These are phyloP conservation scores for Trachelipus rathkii DNA, from an alignment of 1,140 invertebrate species.

Conservation along the genomic window DNA sequence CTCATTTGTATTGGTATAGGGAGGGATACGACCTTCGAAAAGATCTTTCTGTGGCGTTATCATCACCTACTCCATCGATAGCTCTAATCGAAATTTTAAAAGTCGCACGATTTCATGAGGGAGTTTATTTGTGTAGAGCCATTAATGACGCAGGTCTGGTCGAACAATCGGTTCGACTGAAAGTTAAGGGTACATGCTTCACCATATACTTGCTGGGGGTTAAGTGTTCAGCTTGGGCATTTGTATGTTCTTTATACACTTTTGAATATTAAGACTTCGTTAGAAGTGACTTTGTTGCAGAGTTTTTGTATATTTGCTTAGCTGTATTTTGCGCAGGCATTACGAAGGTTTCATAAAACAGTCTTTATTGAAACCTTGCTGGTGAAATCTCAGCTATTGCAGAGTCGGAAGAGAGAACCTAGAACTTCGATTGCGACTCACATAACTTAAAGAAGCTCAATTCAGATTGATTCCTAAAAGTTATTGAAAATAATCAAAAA, in stretches of 20 bases:
- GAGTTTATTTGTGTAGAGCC: slow-evolving; percentile 43
- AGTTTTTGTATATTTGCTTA: too few relatives aligned
- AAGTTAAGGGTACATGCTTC: slow-evolving; percentile 36
- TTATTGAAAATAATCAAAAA: too few relatives aligned
- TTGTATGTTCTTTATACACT: slow-evolving; percentile 13
- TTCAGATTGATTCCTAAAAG: too few relatives aligned
- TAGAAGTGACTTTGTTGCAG: too few relatives aligned
- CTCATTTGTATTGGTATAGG: slow-evolving; percentile 35
- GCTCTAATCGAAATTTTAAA: slow-evolving; percentile 36
- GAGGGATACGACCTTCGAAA: slow-evolving; percentile 32
- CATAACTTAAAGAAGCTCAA: too few relatives aligned
- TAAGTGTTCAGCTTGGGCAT: background rate
- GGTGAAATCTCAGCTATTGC: too few relatives aligned
- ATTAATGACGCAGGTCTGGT: slow-evolving; percentile 43
- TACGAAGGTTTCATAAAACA: too few relatives aligned
- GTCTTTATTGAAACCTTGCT: too few relatives aligned
- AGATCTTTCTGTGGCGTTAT: slow-evolving; percentile 35
- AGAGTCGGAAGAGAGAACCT: too few relatives aligned
- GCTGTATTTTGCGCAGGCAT: too few relatives aligned
- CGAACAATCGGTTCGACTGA: slow-evolving; percentile 33
- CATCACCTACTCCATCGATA: slow-evolving; percentile 39
- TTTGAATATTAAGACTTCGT: background rate
- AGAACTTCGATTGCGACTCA: too few relatives aligned
- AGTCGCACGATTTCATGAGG: slow-evolving; percentile 29
- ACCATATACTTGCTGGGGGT: background rate